Evolutionary conservation across 1,140 invertebrate genomes (phyloP), one percentile per base, ranked within the genome.

Genomic region (Samia ricini): DNA sequence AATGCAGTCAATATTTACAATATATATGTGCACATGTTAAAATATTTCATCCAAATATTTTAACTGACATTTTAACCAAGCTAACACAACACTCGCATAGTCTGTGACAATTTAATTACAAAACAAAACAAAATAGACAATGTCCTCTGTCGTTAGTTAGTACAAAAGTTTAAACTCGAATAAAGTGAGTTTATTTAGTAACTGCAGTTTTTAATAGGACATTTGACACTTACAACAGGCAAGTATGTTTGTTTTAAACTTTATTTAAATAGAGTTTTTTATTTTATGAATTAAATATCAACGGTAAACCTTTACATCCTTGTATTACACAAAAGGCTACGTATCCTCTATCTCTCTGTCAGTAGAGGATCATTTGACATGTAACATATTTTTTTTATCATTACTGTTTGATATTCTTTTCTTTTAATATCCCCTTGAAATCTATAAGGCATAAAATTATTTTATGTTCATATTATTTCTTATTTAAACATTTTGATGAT

Each of bases 181-280:
- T 52, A 21, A 18, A 21, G 50, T 52, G 50, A 52, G 21, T 52
- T 52, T 52, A 52, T 23, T 21, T 52, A 42, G 15, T 42, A 42
- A 42, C 33, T 42, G 33, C 33, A 42, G 33, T 42, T 42, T 36
- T 29, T 42, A 42, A 10, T 42, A 15, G 33, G 33, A 15, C 33
- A 42, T 42, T 42, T 42, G 12, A 15, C 33, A 12, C 33, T 42
- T 42, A 42, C 33, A 15, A 15, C 15, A n/a, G 33, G 15, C 12
- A 42, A 10, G 1, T 42, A 42, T 12, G n/a, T 42, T 42, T 42
- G 33, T 42, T 42, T 42, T 7, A 42, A 12, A 12, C 12, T 10
- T 42, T 42, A 26, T 8, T 8, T 42, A 15, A 42, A 0, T 15
- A 42, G n/a, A 7, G 12, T 7, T 7, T 42, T n/a, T n/a, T n/a